Evolutionary conservation across 2,797 vertebrate genomes (phyloP), one percentile per base, ranked within the genome.

Genomic region (Loris lydekkerianus): DNA sequence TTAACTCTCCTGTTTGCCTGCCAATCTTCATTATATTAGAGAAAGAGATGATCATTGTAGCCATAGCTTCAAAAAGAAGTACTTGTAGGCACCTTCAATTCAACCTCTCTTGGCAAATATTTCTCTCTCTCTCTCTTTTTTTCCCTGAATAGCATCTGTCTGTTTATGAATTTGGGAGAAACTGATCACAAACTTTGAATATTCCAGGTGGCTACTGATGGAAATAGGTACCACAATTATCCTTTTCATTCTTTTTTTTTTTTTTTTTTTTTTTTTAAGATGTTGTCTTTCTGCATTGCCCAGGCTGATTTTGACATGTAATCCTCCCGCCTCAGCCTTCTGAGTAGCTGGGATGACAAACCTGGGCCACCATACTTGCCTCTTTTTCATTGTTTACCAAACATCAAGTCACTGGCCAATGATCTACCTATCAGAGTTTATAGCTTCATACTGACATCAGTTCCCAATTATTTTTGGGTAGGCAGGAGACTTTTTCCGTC

Each of bases 1-100:
- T 7, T 61, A 95, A 87, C 21, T 86, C 83, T 27, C 3, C 17
- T 77, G 77, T 93, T 86, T 49, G n/a, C 29, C 49, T 96, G 7
- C 40, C 25, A 29, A 37, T 95, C 94, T 65, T 77, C 60, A 34
- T 0, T 87, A 43, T 72, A 23, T 87, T 76, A 92, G 94, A 97
- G 85, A 6, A 60, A 84, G 43, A 6, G 1, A 60, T 60, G 86
- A 15, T 69, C 23, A 96, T 93, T 96, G 82, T 89, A 86, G 34
- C 29, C 80, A 65, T 9, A 92, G 7, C 56, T 92, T 82, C 37
- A 69, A 11, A 29, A 17, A 46, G 11, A 37, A 53, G 18, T 56
- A 8, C 31, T 78, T 87, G 29, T 65, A 63, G 63, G 67, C 15
- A 34, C 67, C 0, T 84, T 95, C 27, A 29, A 2, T 89, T 84